A percentile compares a stretch with the other conserved stretches of the same genome.
These are phyloP conservation scores for Oscheius sp. DNA, from an alignment of 2,888 invertebrate genomes.

Conservation along the genomic window DNA sequence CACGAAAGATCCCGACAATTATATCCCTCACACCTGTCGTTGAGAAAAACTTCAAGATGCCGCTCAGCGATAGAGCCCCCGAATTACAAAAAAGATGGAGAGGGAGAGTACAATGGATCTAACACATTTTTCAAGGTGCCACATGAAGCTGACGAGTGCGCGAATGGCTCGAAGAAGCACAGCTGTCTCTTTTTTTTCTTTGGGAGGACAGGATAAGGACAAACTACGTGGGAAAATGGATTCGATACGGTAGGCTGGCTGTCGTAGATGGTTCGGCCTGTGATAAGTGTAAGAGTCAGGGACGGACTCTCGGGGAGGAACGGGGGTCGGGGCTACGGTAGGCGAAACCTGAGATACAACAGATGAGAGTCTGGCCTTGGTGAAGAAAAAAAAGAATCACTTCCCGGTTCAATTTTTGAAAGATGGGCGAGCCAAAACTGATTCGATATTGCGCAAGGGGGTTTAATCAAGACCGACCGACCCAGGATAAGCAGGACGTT, in stretches of 20 bases:
- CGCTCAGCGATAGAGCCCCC: constrained; percentile 1
- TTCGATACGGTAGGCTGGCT: neutral
- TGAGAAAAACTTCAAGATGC: constrained; percentile 22
- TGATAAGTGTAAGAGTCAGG: constrained; percentile 13
- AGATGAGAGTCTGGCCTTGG: neutral
- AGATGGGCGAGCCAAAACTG: too few species aligned
- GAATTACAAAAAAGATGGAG: neutral
- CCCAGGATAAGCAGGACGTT: neutral
- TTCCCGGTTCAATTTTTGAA: neutral
- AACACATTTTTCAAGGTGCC: constrained; percentile 11
- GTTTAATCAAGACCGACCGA: neutral
- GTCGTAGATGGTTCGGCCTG: neutral
- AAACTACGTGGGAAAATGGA: neutral
- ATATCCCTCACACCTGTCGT: constrained; percentile 20
- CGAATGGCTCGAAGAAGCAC: neutral
- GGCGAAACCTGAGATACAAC: neutral
- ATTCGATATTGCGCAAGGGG: neutral
- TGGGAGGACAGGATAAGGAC: too few species aligned
- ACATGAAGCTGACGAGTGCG: constrained; percentile 18
- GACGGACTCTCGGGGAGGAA: constrained; percentile 6
- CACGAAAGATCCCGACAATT: constrained; percentile 4
- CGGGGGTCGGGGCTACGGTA: constrained; percentile 1
- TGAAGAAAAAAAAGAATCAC: neutral
- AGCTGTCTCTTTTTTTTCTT: too few species aligned
- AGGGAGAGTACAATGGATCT: neutral